Percentiles rank a stretch among this genome's conserved stretches.
These are phyloP conservation scores for Sorex maritimensis DNA, from an alignment of 2,797 vertebrate genomes.

Conservation along the genomic window DNA sequence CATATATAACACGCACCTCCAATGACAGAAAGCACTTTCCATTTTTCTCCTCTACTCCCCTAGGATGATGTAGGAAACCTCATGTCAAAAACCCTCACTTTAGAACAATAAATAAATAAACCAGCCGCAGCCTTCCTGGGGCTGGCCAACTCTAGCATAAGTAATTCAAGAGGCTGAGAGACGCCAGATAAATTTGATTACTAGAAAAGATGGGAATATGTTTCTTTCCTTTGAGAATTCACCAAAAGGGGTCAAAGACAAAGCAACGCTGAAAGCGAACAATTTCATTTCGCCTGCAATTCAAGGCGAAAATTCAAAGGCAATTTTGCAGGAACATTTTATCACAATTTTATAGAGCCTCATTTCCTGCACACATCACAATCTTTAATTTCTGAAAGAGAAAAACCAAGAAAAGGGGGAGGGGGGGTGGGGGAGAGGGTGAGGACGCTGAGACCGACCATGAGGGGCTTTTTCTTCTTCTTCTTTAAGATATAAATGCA, in stretches of 20 bases:
- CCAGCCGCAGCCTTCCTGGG: conserved; percentile 90
- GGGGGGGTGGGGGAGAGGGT: conserved; percentile 69
- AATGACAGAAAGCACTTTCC: conserved; percentile 85
- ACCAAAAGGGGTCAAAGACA: conserved; percentile 94
- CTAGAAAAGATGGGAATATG: conserved; percentile 96
- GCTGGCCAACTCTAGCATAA: conserved; percentile 93
- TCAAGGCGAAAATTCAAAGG: conserved; percentile 91
- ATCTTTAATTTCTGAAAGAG: conserved; percentile 89
- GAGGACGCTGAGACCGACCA: conserved; percentile 83
- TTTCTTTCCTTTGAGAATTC: conserved; percentile 94
- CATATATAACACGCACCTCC: conserved; percentile 38
- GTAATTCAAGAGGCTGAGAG: conserved; percentile 93
- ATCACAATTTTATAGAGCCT: conserved; percentile 90
- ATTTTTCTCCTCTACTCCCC: conserved; percentile 86
- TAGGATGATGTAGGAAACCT: conserved; percentile 88
- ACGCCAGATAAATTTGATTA: conserved; percentile 96
- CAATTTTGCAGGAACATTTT: conserved; percentile 89
- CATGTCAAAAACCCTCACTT: conserved; percentile 94
- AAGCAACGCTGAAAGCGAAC: conserved; percentile 91
- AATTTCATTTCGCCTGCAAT: conserved; percentile 91
- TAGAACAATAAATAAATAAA: conserved; percentile 94
- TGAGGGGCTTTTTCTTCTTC: conserved; percentile 86
- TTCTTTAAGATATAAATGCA: conserved; percentile 90
- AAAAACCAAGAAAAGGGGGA: conserved; percentile 82
- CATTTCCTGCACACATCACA: conserved; percentile 89